Evolutionary conservation across 2,113 vertebrate species (phyloP).

Genomic region (Cairina moschata): DNA sequence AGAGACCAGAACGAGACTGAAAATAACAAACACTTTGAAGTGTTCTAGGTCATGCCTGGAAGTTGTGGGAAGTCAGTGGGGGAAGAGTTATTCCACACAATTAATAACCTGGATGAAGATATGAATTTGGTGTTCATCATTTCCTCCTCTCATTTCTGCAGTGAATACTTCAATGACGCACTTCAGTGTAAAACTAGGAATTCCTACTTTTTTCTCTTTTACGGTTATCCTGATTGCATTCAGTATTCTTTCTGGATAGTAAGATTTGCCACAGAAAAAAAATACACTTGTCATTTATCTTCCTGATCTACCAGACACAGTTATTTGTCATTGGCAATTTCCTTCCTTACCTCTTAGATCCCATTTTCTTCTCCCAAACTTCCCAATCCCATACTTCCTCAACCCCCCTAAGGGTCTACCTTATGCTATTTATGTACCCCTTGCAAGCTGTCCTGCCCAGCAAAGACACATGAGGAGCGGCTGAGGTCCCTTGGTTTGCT

Average conservation of each 20-base stretch:
- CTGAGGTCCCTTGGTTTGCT: not conserved
- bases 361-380: not conserved
- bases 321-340: not conserved
- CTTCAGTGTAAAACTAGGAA: not conserved
- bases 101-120: not conserved
- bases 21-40: not conserved
- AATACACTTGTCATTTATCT: not conserved
- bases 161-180: not conserved
- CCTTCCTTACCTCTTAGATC: not conserved
- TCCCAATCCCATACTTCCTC: not conserved
- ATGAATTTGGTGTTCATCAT: not conserved
- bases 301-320: fast-evolving
- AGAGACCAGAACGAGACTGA: not conserved
- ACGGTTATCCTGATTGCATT: not conserved
- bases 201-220: not conserved
- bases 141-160: not conserved
- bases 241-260: not conserved
- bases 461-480: not conserved
- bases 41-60: not conserved
- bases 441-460: not conserved
- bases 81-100: not conserved
- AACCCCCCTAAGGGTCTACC: fast-evolving
- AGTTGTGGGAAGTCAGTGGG: not conserved
- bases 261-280: not conserved
- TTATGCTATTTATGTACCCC: not conserved